phyloP scores from a whole-genome alignment of 2,888 invertebrate genomes.

The Microctonus hyperodae region DNA sequence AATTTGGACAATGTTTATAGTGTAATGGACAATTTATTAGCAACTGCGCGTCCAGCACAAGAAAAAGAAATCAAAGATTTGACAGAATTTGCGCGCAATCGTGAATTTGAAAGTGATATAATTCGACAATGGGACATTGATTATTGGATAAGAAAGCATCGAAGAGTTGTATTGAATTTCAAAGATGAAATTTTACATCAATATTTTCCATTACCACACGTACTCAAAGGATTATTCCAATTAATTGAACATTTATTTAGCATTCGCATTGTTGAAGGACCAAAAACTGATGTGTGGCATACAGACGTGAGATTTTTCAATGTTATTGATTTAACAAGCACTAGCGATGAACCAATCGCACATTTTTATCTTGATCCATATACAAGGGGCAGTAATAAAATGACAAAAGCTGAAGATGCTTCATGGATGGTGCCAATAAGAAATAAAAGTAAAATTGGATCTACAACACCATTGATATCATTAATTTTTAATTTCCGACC shows the following conservation, averaged over 20 bases:
- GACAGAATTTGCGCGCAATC: slow-evolving; percentile 71
- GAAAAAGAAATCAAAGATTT: slow-evolving; percentile 76
- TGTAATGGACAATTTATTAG: slow-evolving; percentile 72
- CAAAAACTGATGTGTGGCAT: slow-evolving; percentile 81
- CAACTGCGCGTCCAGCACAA: slow-evolving; percentile 78
- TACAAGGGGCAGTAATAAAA: slow-evolving; percentile 72
- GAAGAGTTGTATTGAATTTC: slow-evolving; percentile 70
- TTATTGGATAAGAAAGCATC: slow-evolving; percentile 85
- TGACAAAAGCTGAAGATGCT: slow-evolving; percentile 68
- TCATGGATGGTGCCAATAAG: slow-evolving; percentile 84
- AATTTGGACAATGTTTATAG: slow-evolving; percentile 76
- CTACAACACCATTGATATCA: slow-evolving; percentile 77
- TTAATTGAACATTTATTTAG: slow-evolving; percentile 81
- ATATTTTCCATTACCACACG: slow-evolving; percentile 84
- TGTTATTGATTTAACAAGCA: slow-evolving; percentile 72
- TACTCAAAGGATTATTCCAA: slow-evolving; percentile 79
- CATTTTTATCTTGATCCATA: slow-evolving; percentile 89
- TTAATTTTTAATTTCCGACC: slow-evolving; percentile 84
- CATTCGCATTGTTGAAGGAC: slow-evolving; percentile 73
- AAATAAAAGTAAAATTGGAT: slow-evolving; percentile 72
- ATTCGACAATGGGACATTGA: slow-evolving; percentile 85
- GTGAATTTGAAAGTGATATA: slow-evolving; percentile 71
- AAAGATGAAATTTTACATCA: slow-evolving; percentile 77
- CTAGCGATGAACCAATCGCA: slow-evolving; percentile 71
- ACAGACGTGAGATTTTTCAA: slow-evolving; percentile 85